These are phyloP conservation scores for Sylvietta virens DNA, from an alignment of 2,113 vertebrate genomes.

Conservation along the genomic window DNA sequence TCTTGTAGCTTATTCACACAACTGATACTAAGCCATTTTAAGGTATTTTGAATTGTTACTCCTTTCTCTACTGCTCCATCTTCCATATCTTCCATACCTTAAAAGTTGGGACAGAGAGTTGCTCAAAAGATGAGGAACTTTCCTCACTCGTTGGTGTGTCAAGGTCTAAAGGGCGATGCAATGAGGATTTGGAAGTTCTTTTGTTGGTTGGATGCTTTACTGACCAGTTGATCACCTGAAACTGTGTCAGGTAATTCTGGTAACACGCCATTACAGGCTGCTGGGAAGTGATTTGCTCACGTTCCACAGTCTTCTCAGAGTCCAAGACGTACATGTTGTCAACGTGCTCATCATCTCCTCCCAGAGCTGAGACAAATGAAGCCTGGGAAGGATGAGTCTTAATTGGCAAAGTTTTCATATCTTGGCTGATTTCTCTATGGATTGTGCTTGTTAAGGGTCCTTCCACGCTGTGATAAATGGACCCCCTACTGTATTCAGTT, in stretches of 20 bases:
- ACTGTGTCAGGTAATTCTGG: slow-evolving; percentile 90
- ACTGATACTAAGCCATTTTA: background rate
- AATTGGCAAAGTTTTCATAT: slow-evolving; percentile 81
- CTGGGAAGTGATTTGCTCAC: slow-evolving; percentile 83
- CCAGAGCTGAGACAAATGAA: slow-evolving; percentile 94
- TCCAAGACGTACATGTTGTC: slow-evolving; percentile 79
- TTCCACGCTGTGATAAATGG: slow-evolving; percentile 96
- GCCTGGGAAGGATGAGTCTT: slow-evolving; percentile 91
- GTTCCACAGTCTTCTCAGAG: slow-evolving; percentile 79
- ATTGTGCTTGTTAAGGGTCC: slow-evolving; percentile 84
- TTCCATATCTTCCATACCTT: slow-evolving; percentile 77
- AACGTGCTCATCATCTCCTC: slow-evolving; percentile 84
- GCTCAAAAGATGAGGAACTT: slow-evolving; percentile 87
- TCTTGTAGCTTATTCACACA: background rate
- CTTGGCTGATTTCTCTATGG: slow-evolving; percentile 80
- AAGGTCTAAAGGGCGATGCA: slow-evolving; percentile 93
- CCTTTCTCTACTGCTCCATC: background rate
- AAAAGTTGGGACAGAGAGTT: slow-evolving; percentile 89
- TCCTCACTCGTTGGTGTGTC: slow-evolving; percentile 96
- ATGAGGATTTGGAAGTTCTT: slow-evolving; percentile 94
- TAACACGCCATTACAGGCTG: slow-evolving; percentile 94
- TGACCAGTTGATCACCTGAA: slow-evolving; percentile 94
- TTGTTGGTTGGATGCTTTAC: slow-evolving; percentile 94
- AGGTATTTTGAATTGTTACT: background rate
- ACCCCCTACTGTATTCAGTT: slow-evolving; percentile 85